A percentile compares a stretch with the other conserved stretches of the same genome.
phyloP scores from a whole-genome alignment of 1,140 invertebrate species.

The Penaeus vannamei region DNA sequence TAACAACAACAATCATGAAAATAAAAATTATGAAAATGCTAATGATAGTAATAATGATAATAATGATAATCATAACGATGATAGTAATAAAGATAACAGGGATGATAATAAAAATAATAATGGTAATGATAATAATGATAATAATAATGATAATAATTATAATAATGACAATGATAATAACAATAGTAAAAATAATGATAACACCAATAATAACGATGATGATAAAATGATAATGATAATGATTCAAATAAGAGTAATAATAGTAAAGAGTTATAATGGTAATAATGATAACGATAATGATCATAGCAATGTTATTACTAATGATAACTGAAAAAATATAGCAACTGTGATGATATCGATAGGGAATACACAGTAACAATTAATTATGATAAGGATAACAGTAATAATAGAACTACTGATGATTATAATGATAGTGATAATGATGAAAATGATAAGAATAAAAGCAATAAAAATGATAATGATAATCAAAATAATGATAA shows the following conservation, averaged over 20 bases:
- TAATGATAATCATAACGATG: neutral
- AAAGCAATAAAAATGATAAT: too few species aligned
- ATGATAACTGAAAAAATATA: constrained; percentile 5
- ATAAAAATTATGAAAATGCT: neutral
- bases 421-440: neutral
- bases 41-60: neutral
- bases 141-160: constrained; percentile 8
- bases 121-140: constrained; percentile 13
- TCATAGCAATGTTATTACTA: constrained; percentile 6
- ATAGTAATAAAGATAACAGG: neutral
- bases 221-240: neutral
- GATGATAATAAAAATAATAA: too few species aligned
- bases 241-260: neutral
- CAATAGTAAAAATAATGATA: too few species aligned
- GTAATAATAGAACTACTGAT: too few species aligned
- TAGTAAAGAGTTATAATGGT: too few species aligned
- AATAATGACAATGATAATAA: constrained; percentile 14
- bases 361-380: too few species aligned
- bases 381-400: too few species aligned
- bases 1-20: neutral
- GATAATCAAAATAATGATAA: too few species aligned
- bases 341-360: too few species aligned
- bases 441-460: neutral
- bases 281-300: too few species aligned
- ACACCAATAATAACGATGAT: too few species aligned